phyloP scores from a whole-genome alignment of 2,888 invertebrate genomes.

The Andrena haemorrhoa region DNA sequence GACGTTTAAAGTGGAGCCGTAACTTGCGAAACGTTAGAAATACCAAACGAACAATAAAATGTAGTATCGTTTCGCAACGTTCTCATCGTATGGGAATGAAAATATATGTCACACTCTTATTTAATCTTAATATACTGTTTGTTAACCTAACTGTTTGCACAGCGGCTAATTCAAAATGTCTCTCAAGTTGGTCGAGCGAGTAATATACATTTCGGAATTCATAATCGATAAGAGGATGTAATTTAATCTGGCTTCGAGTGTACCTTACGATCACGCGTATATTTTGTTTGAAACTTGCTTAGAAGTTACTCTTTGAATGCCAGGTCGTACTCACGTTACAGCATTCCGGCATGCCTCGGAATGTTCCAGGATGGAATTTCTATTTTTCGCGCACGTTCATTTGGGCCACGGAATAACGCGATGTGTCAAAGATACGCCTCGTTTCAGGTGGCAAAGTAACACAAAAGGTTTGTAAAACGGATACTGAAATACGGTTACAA shows the following conservation, averaged over 20 bases:
- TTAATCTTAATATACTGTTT: too few relatives aligned
- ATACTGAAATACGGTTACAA: background rate
- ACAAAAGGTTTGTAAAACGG: constrained; percentile 15
- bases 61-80: background rate
- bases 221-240: background rate
- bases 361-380: background rate
- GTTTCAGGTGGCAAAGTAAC: background rate
- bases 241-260: background rate
- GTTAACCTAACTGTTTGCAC: constrained; percentile 13
- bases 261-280: too few relatives aligned
- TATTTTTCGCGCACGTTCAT: background rate
- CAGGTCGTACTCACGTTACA: constrained; percentile 39
- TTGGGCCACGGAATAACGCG: background rate
- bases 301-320: constrained; percentile 31
- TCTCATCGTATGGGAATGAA: too few relatives aligned
- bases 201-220: background rate
- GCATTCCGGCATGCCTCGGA: background rate
- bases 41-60: background rate
- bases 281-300: background rate
- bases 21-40: background rate
- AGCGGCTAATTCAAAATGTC: background rate
- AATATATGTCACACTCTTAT: too few relatives aligned
- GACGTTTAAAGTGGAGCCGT: background rate
- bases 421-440: background rate
- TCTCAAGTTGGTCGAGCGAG: background rate